Evolutionary conservation across 2,113 vertebrate genomes (phyloP), one percentile per base, ranked within the genome.

Genomic region (Nicator chloris): DNA sequence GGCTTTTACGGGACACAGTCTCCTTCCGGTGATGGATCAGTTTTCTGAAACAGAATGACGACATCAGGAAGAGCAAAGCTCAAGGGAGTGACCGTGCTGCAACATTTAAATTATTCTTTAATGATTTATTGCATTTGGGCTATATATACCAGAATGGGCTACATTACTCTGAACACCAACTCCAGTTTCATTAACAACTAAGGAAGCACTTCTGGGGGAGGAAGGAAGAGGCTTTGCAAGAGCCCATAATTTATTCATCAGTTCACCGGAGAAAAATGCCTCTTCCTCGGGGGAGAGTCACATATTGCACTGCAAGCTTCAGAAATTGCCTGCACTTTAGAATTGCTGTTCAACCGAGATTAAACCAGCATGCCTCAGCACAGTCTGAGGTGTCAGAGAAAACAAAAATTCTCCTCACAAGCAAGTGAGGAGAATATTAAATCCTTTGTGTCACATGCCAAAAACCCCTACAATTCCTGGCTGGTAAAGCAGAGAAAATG

Each of bases 21-120:
- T 99, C 99, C 95, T 99, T 99, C 90, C 99, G 98, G 97, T 99
- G 99, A 92, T 99, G 98, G 97, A 99, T 99, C 96, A 99, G 96
- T 81, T 99, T 99, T 94, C 99, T 99, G 95, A 35, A 72, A 96
- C 1, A 4, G 77, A 92, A 90, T 2, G n/a, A 51, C 3, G 22
- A 80, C 56, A 53, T 56, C 75, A 53, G 77, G 72, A 70, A 92
- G 28, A 75, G 77, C 35, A 73, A 30, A 57, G 61, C 66, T 94
- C 57, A 79, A 83, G 54, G 50, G 66, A 92, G 26, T 1, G 8
- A 73, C 51, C 1, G 1, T 8, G 70, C 69, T 26, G 20, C 35
- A 54, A 68, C n/a, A 13, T 20, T 75, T 59, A 57, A 60, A 53
- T 44, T 11, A 13, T 57, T 78, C 56, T 85, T 26, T 33, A 86